Base-by-base conservation (phyloP, 2,888 invertebrate genomes). In the Callosobruchus maculatus region DNA sequence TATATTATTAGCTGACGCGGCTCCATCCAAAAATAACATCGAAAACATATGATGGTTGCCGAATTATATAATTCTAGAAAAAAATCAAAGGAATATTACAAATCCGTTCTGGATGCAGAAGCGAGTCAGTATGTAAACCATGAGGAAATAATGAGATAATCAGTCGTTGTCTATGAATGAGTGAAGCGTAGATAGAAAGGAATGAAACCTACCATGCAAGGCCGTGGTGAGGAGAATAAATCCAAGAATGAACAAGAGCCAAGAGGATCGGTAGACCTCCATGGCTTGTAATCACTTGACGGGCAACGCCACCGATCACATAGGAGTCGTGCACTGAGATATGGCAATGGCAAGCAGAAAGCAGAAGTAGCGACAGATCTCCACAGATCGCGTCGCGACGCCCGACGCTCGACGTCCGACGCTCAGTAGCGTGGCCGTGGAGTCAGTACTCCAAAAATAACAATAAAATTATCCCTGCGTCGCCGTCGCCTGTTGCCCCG, bases 181-280 rank as follows among this genome's bases (percentile, higher is more conserved):
- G n/a, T n/a, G n/a, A n/a, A n/a, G n/a, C 7, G 49, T 49, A 49
- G 18, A 3, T 49, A 49, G 49, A 49, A 49, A 49, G 13, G 7
- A 49, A 7, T 13, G 49, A 70, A 82, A 89, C 89, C 87, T 88
- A 90, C 90, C 89, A 86, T 89, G 89, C 88, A 89, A 89, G 88
- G 88, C 85, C 85, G 87, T 85, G 87, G 88, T 87, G 88, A 89
- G 87, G 84, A 89, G 87, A 84, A 87, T 82, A 82, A 89, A 85
- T 87, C 89, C 88, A 87, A 89, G 88, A 86, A 89, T 87, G 85
- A 88, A 85, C 85, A 88, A 84, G 83, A 88, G 86, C 88, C 88
- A 88, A 87, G 88, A 88, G 88, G 89, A 88, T 87, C 88, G 87
- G 87, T 88, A 88, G 88, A 88, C 88, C 89, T 88, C 89, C 89